Base-by-base conservation (phyloP, 2,797 vertebrate genomes). In the Micrastur ruficollis region DNA sequence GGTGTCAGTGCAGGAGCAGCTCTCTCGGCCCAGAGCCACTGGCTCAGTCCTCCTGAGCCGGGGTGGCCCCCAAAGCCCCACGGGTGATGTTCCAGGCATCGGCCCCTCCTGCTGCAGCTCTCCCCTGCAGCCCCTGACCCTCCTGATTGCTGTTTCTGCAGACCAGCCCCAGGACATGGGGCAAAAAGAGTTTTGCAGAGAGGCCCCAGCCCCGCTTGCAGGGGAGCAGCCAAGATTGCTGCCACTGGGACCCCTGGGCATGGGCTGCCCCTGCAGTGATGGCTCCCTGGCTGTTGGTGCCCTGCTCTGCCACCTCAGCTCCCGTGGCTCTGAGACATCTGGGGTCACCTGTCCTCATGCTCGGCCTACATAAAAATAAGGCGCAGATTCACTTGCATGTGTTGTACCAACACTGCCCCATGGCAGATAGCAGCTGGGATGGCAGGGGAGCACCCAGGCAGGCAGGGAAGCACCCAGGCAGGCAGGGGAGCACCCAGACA, bases 171-270 rank as follows among this genome's bases (percentile, higher is more conserved):
- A 7, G 44, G 21, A 52, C 10, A 11, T 15, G 49, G 9, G 19
- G 19, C 26, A 25, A 36, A 36, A 38, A 18, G 38, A 19, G 29
- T 21, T 78, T 49, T 78, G 8, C 13, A 16, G 65, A 40, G 59
- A 26, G 4, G 46, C 0, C 12, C 26, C 40, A 61, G 22, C 34
- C 55, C 32, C 29, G 13, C 0, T 0, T 3, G 23, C 15, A 34
- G 31, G 4, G 50, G 12, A 88, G 15, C 31, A 38, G 32, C 31
- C 52, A 21, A 46, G 67, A 29, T 20, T 6, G 4, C 16, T n/a
- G 61, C 58, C 0, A 3, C 17, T 22, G 58, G 53, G 53, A n/a
- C 6, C 5, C 46, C 8, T 1, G 1, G 40, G 34, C n/a, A 47
- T 3, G 22, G 58, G 27, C 4, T 5, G 7, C 12, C 26, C 36